phyloP scores from a whole-genome alignment of 2,113 vertebrate genomes.

The Pampusana beccarii region DNA sequence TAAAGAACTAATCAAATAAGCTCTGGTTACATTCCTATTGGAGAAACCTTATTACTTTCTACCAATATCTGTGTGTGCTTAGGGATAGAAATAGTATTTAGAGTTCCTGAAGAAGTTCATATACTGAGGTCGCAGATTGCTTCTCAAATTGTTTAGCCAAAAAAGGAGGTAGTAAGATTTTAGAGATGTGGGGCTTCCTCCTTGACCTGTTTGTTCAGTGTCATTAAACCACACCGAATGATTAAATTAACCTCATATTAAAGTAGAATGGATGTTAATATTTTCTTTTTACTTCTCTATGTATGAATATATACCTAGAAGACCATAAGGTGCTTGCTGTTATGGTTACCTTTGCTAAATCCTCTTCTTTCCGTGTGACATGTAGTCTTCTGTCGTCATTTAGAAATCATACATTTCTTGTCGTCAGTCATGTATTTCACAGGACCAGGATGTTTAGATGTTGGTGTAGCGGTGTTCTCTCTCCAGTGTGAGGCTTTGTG shows the following conservation, averaged over 20 bases:
- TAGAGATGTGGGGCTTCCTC: neutral
- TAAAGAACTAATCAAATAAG: neutral
- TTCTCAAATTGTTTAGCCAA: neutral
- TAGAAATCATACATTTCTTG: neutral
- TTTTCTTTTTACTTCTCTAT: neutral
- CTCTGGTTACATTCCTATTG: neutral
- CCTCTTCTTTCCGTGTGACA: neutral
- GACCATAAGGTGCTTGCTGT: neutral
- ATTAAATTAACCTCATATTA: neutral
- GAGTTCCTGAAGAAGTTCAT: neutral
- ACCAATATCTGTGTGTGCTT: neutral
- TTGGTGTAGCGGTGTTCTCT: conserved; percentile 13
- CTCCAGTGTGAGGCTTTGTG: neutral
- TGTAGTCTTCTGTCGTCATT: neutral
- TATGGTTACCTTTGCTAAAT: neutral
- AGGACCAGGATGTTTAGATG: neutral
- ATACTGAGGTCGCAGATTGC: neutral
- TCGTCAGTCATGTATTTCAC: neutral
- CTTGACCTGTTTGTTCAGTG: neutral
- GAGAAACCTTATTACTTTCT: neutral
- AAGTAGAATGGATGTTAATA: neutral
- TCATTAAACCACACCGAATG: neutral
- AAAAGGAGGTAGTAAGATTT: neutral
- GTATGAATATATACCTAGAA: neutral
- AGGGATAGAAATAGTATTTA: neutral